Percentiles rank a stretch among this genome's conserved stretches.
These are phyloP conservation scores for Emmelina monodactyla DNA, from an alignment of 2,888 invertebrate genomes.

Conservation along the genomic window DNA sequence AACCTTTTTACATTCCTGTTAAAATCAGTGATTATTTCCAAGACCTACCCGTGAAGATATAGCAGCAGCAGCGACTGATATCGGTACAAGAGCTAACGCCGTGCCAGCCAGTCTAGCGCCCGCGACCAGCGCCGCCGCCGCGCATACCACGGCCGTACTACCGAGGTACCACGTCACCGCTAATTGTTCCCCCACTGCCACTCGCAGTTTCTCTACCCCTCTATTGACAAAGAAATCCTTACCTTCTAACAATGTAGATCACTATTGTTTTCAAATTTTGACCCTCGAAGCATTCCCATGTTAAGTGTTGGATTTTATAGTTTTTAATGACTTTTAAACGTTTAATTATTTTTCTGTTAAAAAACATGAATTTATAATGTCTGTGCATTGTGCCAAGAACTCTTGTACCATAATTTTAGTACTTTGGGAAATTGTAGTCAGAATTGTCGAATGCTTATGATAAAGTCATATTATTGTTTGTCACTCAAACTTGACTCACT, in stretches of 20 bases:
- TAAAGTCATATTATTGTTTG: too few relatives aligned
- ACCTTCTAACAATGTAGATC: too few relatives aligned
- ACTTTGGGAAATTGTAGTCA: too few relatives aligned
- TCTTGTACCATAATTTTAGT: too few relatives aligned
- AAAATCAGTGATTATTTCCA: too few relatives aligned
- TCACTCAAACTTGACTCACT: conserved; percentile 69
- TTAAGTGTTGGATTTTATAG: neutral
- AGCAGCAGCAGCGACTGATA: conserved; percentile 74
- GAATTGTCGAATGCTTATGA: too few relatives aligned
- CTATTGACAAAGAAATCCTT: too few relatives aligned
- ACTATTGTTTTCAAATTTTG: conserved; percentile 12
- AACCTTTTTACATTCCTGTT: too few relatives aligned
- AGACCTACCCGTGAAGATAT: conserved; percentile 61
- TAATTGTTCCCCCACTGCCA: conserved; percentile 84
- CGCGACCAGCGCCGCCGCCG: conserved; percentile 73
- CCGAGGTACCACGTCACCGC: conserved; percentile 75
- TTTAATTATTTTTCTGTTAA: too few relatives aligned
- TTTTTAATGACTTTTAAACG: too few relatives aligned
- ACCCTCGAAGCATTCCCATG: neutral
- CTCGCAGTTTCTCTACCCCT: conserved; percentile 78
- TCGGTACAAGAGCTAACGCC: conserved; percentile 77
- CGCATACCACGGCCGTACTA: conserved; percentile 72
- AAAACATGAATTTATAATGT: too few relatives aligned
- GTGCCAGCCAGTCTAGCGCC: conserved; percentile 87
- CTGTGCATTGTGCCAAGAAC: too few relatives aligned